Evolutionary conservation across 2,888 invertebrate genomes (phyloP).

Genomic region (Sepiola atlantica): DNA sequence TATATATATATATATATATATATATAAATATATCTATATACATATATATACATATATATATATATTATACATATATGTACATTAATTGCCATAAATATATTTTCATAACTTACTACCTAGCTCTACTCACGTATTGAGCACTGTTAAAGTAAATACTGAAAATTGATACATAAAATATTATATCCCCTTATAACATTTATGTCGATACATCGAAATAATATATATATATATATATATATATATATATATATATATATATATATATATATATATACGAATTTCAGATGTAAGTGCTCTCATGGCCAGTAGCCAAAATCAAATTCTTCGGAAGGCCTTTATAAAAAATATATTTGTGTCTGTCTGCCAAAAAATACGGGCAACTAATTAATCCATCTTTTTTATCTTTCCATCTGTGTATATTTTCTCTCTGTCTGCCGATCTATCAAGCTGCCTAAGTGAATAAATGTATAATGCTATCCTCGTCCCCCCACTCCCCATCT

Average conservation of each 20-base stretch:
- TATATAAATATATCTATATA: background rate
- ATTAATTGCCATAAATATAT: no score
- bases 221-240: background rate
- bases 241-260: slow-evolving; percentile 3
- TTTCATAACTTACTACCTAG: no score
- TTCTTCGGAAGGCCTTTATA: background rate
- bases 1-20: no score
- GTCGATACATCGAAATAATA: no score
- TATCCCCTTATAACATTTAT: no score
- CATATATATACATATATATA: slow-evolving; percentile 11
- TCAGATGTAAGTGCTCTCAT: background rate
- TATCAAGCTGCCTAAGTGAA: background rate
- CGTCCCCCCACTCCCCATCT: no score
- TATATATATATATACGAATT: background rate
- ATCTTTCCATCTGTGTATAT: background rate
- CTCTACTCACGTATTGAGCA: no score
- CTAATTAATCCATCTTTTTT: background rate
- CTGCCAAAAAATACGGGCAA: background rate
- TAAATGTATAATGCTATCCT: background rate
- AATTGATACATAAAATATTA: no score
- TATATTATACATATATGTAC: no score
- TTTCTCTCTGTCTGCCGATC: no score
- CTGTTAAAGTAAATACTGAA: no score
- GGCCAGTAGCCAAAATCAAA: background rate
- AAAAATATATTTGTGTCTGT: background rate